Conservation (phyloP, 2,797 vertebrate genomes). For the Alexandromys oeconomus region DNA sequence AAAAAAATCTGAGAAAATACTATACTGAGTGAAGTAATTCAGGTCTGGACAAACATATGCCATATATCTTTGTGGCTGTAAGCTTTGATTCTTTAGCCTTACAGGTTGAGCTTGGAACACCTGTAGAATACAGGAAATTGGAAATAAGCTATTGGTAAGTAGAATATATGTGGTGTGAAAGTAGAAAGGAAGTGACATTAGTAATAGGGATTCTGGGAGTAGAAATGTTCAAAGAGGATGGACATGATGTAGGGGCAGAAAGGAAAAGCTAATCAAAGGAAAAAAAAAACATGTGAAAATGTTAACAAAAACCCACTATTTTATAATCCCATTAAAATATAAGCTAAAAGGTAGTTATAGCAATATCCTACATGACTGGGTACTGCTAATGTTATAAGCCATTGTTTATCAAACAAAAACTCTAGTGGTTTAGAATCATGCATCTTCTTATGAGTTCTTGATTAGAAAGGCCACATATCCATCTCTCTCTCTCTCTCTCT, state of each 20-base stretch:
- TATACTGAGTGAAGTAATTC: not conserved
- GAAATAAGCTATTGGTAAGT: too few species aligned
- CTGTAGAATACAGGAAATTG: not conserved
- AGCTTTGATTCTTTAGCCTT: not conserved
- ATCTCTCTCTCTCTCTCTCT: too few species aligned
- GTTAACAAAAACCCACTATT: too few species aligned
- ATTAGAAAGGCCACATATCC: not conserved
- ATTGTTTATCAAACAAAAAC: not conserved
- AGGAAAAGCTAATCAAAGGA: too few species aligned
- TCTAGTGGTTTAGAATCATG: not conserved
- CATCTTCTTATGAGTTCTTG: not conserved
- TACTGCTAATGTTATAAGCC: not conserved
- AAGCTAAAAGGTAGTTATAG: not conserved
- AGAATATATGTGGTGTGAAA: too few species aligned
- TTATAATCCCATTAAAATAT: not conserved
- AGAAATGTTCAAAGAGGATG: not conserved
- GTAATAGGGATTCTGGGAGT: not conserved
- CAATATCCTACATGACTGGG: rapidly evolving
- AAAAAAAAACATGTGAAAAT: not conserved
- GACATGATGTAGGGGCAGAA: rapidly evolving
- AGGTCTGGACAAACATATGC: not conserved
- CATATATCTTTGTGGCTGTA: not conserved
- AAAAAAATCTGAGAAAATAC: not conserved
- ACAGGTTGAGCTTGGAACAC: not conserved
- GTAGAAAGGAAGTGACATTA: not conserved